phyloP scores from a whole-genome alignment of 2,888 invertebrate species.

The Scelioninae gen. 1 region DNA sequence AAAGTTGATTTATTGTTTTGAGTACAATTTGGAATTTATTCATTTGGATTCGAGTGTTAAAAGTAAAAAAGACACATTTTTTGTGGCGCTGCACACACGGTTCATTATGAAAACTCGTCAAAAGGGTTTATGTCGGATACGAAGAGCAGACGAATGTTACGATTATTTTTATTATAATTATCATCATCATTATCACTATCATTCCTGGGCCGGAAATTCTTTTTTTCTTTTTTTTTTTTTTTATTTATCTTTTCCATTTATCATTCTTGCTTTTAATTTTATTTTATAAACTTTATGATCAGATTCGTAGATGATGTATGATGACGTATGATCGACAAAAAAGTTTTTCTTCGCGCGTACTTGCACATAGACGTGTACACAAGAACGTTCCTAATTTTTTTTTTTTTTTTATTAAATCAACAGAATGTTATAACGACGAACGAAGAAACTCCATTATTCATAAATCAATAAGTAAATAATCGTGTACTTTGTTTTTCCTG shows the following conservation, averaged over 20 bases:
- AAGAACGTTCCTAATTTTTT: constrained; percentile 50
- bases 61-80: too few species aligned
- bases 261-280: constrained; percentile 64
- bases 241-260: constrained; percentile 62
- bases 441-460: constrained; percentile 32
- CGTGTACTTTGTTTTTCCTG: not conserved
- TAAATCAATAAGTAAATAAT: constrained; percentile 62
- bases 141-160: not conserved
- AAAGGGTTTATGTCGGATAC: constrained; percentile 6
- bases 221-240: constrained; percentile 60
- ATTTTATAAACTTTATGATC: constrained; percentile 52
- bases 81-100: not conserved
- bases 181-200: constrained; percentile 57
- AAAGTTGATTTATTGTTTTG: too few species aligned
- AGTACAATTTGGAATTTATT: too few species aligned
- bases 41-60: too few species aligned
- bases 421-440: constrained; percentile 43
- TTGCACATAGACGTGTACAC: constrained; percentile 46
- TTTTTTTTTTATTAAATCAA: constrained; percentile 57
- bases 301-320: constrained; percentile 63
- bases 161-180: constrained; percentile 52
- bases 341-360: constrained; percentile 56
- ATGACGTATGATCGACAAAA: constrained; percentile 62
- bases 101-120: constrained; percentile 25
- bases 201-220: constrained; percentile 41